Base-by-base conservation (phyloP, 2,113 vertebrate genomes). In the Lepidothrix coronata region DNA sequence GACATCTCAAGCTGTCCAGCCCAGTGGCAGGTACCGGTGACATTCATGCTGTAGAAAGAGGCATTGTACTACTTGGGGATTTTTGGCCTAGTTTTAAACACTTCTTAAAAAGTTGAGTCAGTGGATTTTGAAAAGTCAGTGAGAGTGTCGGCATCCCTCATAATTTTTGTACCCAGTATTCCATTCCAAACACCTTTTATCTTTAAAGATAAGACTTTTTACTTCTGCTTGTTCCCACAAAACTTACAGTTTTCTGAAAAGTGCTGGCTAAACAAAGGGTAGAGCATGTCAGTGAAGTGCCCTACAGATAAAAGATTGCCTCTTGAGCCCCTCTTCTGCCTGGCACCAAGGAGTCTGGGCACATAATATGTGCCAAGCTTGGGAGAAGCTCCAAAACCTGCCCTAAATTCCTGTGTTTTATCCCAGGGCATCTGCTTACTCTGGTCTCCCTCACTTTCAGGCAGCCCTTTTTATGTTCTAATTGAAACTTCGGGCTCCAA, bases 401-500 rank as follows among this genome's bases (percentile, higher is more conserved):
- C 7, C 2, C 21, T 33, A 22, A 51, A 52, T 72, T 46, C 11
- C 43, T 91, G 11, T 85, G 59, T 44, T 55, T 91, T 74, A 17
- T 21, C 54, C 37, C 28, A 44, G 35, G 37, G 5, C 49, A 24
- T 51, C 44, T 78, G 14, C 41, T 86, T 28, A 73, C 24, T 95
- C 41, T 52, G 13, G 66, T 67, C 48, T 80, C 39, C 33, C 33
- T 91, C 8, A 22, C 83, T 93, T 96, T 78, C 97, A 99, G 99
- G 98, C 48, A 98, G 98, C 62, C 98, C 98, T 0, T 99, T 99
- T 95, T 99, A 99, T 84, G 97, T 99, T 46, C 93, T 99, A 68
- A 98, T 99, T 33, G 99, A 99, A 98, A 99, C 99, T 2, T 98
- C 99, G 0, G 99, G 99, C 43, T 99, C 99, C 17, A 97, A 97